A percentile compares a stretch with the other conserved stretches of the same genome.
phyloP scores from a whole-genome alignment of 2,797 vertebrate genomes.

The Mormyrus proboscirostris region DNA sequence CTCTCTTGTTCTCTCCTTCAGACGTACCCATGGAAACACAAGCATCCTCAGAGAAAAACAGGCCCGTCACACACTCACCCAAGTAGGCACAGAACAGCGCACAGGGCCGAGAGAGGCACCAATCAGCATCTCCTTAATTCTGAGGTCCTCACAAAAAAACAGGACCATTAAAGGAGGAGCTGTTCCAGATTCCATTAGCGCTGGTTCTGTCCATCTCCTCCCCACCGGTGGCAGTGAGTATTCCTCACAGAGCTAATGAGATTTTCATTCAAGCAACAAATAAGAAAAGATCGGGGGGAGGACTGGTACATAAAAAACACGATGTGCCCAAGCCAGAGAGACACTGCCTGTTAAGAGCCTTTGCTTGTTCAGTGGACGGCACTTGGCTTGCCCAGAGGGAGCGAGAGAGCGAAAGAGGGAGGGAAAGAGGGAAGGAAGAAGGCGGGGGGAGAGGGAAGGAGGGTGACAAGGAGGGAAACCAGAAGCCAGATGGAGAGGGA shows the following conservation, averaged over 20 bases:
- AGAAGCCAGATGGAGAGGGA: not conserved
- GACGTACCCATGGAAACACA: not conserved
- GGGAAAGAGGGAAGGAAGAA: not conserved
- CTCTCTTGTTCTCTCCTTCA: not conserved
- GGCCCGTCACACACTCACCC: not conserved
- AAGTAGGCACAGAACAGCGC: not conserved
- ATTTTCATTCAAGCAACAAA: constrained; percentile 18
- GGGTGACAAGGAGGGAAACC: not conserved
- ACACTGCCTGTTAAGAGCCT: not conserved
- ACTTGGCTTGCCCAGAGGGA: not conserved
- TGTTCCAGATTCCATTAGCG: constrained; percentile 9
- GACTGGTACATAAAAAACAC: constrained; percentile 8
- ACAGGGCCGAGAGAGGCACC: not conserved
- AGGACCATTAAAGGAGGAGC: not conserved
- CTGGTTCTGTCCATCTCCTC: constrained; percentile 1
- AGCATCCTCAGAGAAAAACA: not conserved
- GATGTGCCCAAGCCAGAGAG: not conserved
- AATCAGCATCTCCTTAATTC: constrained; percentile 3
- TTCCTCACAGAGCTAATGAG: constrained; percentile 13
- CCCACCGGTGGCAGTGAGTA: not conserved
- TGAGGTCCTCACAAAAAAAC: constrained; percentile 2
- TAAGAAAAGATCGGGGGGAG: constrained; percentile 5
- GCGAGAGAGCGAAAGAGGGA: not conserved
- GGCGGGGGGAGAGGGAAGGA: not conserved
- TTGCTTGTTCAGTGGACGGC: not conserved